Conservation (phyloP, 2,888 invertebrate species). For the Bellardia bayeri region DNA sequence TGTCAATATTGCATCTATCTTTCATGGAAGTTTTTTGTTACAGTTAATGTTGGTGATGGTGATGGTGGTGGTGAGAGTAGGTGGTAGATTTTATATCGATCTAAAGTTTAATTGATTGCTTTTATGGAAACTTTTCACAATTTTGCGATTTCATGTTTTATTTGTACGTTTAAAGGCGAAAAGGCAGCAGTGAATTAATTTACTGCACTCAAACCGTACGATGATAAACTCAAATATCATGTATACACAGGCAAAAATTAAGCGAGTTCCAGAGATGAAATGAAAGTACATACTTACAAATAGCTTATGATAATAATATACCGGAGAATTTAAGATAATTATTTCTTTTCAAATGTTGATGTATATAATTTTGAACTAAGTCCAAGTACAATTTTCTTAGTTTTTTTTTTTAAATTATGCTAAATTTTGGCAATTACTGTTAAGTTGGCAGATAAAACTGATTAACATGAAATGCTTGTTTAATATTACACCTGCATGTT, state of each 20-base stretch:
- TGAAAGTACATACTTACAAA: not conserved
- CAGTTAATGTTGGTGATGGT: conserved; percentile 27
- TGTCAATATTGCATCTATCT: conserved; percentile 22
- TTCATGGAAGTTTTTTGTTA: conserved; percentile 15
- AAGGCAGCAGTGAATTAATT: conserved; percentile 59
- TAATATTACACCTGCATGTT: not conserved
- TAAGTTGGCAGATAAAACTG: not conserved
- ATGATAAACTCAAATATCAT: conserved; percentile 33
- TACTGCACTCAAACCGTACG: conserved; percentile 53
- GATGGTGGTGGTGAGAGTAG: not conserved
- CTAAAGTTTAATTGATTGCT: conserved; percentile 76
- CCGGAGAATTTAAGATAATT: too few species aligned
- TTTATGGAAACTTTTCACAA: conserved; percentile 70
- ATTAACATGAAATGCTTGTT: not conserved
- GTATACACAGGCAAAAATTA: conserved; percentile 30
- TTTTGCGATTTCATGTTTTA: conserved; percentile 39
- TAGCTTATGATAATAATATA: not conserved
- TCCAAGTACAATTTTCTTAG: too few species aligned
- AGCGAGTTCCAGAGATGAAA: not conserved
- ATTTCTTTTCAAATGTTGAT: too few species aligned
- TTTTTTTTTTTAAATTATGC: not conserved
- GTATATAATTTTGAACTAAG: too few species aligned
- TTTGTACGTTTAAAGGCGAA: conserved; percentile 29
- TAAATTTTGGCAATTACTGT: not conserved
- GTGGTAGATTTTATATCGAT: conserved; percentile 51